Evolutionary conservation across 2,113 vertebrate species (phyloP).

Genomic region (Oophaga pumilio): DNA sequence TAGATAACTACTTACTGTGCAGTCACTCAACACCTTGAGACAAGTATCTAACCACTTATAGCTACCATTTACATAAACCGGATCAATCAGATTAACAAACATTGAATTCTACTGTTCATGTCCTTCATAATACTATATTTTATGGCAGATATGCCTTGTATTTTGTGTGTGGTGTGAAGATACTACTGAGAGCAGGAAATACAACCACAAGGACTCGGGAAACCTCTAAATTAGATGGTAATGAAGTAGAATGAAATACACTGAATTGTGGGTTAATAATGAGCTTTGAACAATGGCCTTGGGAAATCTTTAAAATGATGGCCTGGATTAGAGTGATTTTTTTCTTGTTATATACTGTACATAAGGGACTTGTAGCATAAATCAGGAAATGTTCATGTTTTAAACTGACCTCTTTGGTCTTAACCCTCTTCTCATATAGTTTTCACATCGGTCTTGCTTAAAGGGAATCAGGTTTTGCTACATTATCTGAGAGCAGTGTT

Average conservation of each 20-base stretch:
- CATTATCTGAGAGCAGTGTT: too few species aligned
- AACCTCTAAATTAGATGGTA: background rate
- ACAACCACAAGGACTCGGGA: background rate
- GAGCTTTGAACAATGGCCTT: background rate
- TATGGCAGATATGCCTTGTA: background rate
- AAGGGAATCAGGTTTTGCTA: too few species aligned
- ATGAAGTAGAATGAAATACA: constrained; percentile 3
- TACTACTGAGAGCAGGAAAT: background rate
- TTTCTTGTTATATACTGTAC: background rate
- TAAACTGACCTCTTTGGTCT: background rate
- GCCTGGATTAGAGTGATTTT: background rate
- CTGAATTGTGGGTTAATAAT: background rate
- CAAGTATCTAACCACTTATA: background rate
- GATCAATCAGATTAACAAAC: background rate
- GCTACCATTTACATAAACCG: background rate
- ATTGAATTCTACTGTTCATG: background rate
- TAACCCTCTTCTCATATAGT: background rate
- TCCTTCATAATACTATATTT: background rate
- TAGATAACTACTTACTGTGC: background rate
- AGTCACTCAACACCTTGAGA: background rate
- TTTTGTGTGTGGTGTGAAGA: background rate
- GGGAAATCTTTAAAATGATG: background rate
- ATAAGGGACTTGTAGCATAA: constrained; percentile 6
- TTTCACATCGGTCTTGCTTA: background rate
- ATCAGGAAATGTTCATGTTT: background rate